Percentiles rank a stretch among this genome's conserved stretches.
phyloP scores from a whole-genome alignment of 2,888 invertebrate genomes.

The Invenusta paracnida region DNA sequence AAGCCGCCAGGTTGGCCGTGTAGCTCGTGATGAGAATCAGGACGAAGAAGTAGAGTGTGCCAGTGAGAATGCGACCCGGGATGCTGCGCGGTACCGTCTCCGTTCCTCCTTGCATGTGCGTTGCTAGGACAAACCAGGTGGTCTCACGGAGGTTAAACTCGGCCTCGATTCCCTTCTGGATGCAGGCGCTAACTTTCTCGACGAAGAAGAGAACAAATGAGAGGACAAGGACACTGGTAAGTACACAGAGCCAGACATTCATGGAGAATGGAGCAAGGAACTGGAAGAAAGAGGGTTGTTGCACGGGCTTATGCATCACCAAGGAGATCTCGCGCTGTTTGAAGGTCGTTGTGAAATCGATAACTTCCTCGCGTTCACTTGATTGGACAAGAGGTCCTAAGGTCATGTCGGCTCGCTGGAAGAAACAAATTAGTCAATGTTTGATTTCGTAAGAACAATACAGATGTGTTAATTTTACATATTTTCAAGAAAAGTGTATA shows the following conservation, averaged over 20 bases:
- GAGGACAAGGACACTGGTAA: conserved; percentile 31
- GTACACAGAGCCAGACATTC: conserved; percentile 42
- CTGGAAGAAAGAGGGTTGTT: conserved; percentile 58
- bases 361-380: conserved; percentile 53
- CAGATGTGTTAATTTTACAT: too few species aligned
- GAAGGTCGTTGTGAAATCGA: conserved; percentile 59
- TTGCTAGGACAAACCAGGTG: conserved; percentile 58
- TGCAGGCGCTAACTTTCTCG: conserved; percentile 23
- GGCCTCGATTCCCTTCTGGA: too few species aligned
- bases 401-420: conserved; percentile 58
- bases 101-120: conserved; percentile 55
- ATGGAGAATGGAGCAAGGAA: conserved; percentile 57
- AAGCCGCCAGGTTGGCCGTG: conserved; percentile 47
- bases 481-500: too few species aligned
- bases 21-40: conserved; percentile 46
- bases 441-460: too few species aligned
- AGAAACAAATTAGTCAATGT: too few species aligned
- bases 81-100: conserved; percentile 52
- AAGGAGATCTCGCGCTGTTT: conserved; percentile 57
- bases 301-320: conserved; percentile 52
- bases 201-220: neutral
- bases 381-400: conserved; percentile 57
- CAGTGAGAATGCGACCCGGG: conserved; percentile 53
- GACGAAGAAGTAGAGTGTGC: conserved; percentile 54
- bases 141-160: conserved; percentile 53